Evolutionary conservation across 2,113 vertebrate genomes (phyloP).

Genomic region (Cyphomyrus plagiostoma): DNA sequence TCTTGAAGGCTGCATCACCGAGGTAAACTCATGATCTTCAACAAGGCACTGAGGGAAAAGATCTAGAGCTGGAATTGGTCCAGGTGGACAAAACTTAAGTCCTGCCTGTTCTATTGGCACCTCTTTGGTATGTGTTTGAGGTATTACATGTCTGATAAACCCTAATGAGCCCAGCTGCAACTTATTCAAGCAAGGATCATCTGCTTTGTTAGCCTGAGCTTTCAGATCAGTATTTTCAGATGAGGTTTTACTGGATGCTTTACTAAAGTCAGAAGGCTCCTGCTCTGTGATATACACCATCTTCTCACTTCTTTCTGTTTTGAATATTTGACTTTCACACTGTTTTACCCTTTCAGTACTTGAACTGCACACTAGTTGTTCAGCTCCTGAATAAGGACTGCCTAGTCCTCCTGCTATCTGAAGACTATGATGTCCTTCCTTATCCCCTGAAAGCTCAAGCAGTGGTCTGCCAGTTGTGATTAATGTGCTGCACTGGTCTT

Average conservation of each 20-base stretch:
- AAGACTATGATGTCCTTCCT: background rate
- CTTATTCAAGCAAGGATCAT: constrained; percentile 30
- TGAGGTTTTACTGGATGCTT: background rate
- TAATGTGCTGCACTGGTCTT: background rate
- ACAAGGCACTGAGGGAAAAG: constrained; percentile 40
- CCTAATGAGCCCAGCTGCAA: constrained; percentile 39
- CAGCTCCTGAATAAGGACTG: background rate
- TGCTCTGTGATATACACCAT: background rate
- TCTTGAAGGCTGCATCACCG: background rate
- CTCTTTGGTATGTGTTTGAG: constrained; percentile 27
- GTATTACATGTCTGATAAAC: constrained; percentile 35
- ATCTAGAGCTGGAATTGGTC: constrained; percentile 43
- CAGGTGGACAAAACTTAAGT: constrained; percentile 43
- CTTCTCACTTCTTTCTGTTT: background rate
- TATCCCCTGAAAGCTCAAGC: background rate
- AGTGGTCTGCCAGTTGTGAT: background rate
- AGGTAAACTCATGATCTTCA: background rate
- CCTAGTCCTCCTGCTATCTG: background rate
- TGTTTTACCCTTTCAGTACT: background rate
- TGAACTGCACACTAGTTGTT: background rate
- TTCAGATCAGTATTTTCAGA: background rate
- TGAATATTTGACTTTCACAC: background rate
- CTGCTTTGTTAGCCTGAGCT: background rate
- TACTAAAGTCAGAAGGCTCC: background rate
- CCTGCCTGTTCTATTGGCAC: constrained; percentile 30